Percentiles rank a stretch among this genome's conserved stretches.
Conservation (phyloP, 2,888 invertebrate species). For the Idaea biselata region DNA sequence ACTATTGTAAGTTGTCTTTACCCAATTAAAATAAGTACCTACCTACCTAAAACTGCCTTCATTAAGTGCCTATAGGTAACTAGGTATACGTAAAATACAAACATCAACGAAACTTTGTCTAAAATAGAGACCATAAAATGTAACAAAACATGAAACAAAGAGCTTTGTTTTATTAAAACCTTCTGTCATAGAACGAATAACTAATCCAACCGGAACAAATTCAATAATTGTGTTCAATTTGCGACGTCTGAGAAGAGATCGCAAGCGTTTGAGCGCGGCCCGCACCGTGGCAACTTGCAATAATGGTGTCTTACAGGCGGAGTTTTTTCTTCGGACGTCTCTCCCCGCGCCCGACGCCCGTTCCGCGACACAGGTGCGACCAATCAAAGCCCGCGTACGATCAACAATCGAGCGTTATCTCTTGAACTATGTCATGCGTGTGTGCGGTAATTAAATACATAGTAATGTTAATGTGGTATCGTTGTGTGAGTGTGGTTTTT, state of each 20-base stretch:
- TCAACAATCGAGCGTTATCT: slow-evolving; percentile 54
- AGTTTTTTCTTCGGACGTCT: slow-evolving; percentile 48
- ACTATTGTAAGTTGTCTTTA: not conserved
- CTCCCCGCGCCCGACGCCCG: slow-evolving; percentile 20
- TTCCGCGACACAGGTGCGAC: slow-evolving; percentile 58
- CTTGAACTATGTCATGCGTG: slow-evolving; percentile 41
- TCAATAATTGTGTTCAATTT: slow-evolving; percentile 16
- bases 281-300: slow-evolving; percentile 34
- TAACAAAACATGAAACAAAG: not conserved
- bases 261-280: not conserved
- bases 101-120: slow-evolving; percentile 6
- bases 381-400: slow-evolving; percentile 53
- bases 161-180: not conserved
- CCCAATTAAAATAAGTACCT: too few relatives aligned
- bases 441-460: slow-evolving; percentile 53
- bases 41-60: too few relatives aligned
- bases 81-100: slow-evolving; percentile 41
- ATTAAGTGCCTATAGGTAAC: slow-evolving; percentile 22
- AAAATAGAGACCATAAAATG: not conserved
- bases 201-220: slow-evolving; percentile 3
- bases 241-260: not conserved
- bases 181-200: not conserved
- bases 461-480: slow-evolving; percentile 49
- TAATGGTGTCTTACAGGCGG: slow-evolving; percentile 51
- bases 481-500: slow-evolving; percentile 55